Evolutionary conservation across 92 coral and sea anemone genomes (phyloP).

Genomic region (Paramuricea clavata): DNA sequence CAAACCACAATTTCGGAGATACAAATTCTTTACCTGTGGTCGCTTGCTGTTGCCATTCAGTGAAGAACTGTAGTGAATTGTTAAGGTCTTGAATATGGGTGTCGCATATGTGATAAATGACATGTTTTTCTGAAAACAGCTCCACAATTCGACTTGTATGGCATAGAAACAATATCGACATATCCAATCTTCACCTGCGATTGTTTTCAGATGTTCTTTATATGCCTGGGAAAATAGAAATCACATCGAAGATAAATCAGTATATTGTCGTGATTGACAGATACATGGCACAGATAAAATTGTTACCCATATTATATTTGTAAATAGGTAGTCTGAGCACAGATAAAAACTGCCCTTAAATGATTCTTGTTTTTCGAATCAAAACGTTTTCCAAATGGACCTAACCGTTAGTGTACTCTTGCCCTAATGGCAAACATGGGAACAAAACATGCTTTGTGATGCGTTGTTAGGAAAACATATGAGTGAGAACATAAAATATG

Average conservation of each 20-base stretch:
- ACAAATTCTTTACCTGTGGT: constrained; percentile 36
- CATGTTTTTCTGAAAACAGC: constrained; percentile 27
- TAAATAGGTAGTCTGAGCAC: too few species aligned
- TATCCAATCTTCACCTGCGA: background rate
- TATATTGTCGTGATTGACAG: too few species aligned
- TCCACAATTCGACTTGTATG: constrained; percentile 41
- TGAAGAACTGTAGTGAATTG: background rate
- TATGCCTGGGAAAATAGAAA: background rate
- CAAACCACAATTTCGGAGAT: constrained; percentile 65
- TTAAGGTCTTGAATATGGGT: background rate
- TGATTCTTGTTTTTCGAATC: too few species aligned
- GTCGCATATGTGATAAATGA: constrained; percentile 11
- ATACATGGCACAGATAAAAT: too few species aligned
- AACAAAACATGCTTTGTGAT: too few species aligned
- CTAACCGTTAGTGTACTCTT: too few species aligned
- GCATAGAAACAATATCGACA: constrained; percentile 5
- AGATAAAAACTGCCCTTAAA: too few species aligned
- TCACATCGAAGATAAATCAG: background rate
- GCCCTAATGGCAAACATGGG: too few species aligned
- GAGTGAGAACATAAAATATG: too few species aligned
- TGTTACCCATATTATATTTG: too few species aligned
- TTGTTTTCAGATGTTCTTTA: background rate
- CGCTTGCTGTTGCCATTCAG: constrained; percentile 11
- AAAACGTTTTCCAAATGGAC: too few species aligned
- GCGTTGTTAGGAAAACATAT: too few species aligned